Percentiles rank a stretch among this genome's conserved stretches.
These are phyloP conservation scores for Athalia rosae DNA, from an alignment of 2,888 invertebrate genomes.

Conservation along the genomic window DNA sequence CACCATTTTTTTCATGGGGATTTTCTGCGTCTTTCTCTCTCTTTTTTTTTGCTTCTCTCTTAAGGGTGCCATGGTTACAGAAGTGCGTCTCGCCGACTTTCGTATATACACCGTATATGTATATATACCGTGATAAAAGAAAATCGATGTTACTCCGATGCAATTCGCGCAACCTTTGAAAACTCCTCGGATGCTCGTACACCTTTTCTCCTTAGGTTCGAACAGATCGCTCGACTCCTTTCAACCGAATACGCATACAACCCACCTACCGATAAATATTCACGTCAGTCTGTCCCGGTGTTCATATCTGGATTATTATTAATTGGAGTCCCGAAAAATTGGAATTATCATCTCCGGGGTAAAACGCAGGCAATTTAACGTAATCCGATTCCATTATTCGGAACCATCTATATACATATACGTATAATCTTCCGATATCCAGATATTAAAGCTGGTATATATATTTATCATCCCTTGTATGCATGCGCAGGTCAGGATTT, in stretches of 20 bases:
- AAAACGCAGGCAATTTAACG: background rate
- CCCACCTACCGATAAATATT: background rate
- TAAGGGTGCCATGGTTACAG: constrained; percentile 20
- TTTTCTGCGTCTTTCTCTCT: too few relatives aligned
- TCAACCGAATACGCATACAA: too few relatives aligned
- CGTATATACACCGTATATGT: too few relatives aligned
- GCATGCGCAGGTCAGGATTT: too few relatives aligned
- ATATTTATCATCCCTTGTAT: background rate
- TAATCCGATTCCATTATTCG: background rate
- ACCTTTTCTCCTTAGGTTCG: too few relatives aligned
- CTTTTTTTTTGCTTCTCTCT: background rate
- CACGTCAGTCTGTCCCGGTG: background rate
- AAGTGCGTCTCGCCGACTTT: background rate
- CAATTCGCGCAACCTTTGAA: background rate
- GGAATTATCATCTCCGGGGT: background rate
- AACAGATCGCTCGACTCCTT: too few relatives aligned
- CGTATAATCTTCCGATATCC: background rate
- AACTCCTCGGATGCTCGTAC: too few relatives aligned
- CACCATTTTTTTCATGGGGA: too few relatives aligned
- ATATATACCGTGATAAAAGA: background rate
- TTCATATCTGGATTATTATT: constrained; percentile 13
- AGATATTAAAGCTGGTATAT: background rate
- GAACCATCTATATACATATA: background rate
- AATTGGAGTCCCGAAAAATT: background rate
- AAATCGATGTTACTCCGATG: constrained; percentile 11